Evolutionary conservation across 2,113 vertebrate species (phyloP).

Genomic region (Podarcis raffonei): DNA sequence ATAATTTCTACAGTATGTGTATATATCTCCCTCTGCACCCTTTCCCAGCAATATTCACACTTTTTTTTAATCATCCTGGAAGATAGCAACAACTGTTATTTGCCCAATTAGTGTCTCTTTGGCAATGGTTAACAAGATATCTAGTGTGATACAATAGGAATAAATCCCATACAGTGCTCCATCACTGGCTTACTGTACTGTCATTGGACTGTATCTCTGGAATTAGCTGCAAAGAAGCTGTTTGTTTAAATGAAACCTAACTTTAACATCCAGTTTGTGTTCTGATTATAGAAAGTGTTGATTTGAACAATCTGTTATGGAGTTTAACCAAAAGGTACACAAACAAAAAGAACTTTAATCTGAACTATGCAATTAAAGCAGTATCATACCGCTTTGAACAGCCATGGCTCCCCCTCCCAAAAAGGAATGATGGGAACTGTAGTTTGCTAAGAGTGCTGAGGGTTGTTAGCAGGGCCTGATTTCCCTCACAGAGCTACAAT

Average conservation of each 20-base stretch:
- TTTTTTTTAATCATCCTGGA: background rate
- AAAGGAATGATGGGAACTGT: no score
- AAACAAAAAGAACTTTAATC: no score
- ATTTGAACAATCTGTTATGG: background rate
- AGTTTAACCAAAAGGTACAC: background rate
- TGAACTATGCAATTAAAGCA: no score
- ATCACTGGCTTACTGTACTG: background rate
- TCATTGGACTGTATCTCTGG: background rate
- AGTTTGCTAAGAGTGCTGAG: no score
- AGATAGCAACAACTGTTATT: slow-evolving; percentile 30
- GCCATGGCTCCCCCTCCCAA: no score
- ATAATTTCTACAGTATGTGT: fast-evolving
- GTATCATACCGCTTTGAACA: no score
- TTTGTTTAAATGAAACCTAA: background rate
- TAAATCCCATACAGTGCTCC: background rate
- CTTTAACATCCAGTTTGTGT: background rate
- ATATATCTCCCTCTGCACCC: slow-evolving; percentile 25
- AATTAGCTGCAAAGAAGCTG: background rate
- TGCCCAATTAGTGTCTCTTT: slow-evolving; percentile 10
- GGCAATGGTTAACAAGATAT: slow-evolving; percentile 1
- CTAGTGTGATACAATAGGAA: background rate
- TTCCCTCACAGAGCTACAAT: no score
- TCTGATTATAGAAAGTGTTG: background rate
- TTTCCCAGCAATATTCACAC: background rate
- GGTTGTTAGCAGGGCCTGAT: no score